These are phyloP conservation scores for Nothocercus julius DNA, from an alignment of 2,113 vertebrate species.

Conservation along the genomic window DNA sequence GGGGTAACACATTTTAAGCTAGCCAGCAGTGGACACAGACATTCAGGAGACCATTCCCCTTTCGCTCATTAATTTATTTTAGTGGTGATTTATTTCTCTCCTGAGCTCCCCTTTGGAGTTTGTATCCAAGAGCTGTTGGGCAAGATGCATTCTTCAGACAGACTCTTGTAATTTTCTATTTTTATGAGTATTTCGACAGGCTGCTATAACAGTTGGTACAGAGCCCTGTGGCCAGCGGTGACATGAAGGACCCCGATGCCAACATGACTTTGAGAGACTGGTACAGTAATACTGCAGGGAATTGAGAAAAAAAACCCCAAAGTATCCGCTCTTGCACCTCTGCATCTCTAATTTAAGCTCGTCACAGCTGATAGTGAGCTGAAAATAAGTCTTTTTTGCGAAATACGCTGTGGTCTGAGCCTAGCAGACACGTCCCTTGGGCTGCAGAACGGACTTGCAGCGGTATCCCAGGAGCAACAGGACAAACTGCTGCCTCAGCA, in stretches of 20 bases:
- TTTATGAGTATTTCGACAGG: constrained; percentile 59
- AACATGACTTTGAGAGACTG: not conserved
- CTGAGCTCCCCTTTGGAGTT: not conserved
- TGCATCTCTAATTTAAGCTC: not conserved
- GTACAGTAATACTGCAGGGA: not conserved
- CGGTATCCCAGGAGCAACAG: not conserved
- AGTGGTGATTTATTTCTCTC: not conserved
- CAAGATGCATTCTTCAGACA: constrained; percentile 14
- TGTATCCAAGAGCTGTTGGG: not conserved
- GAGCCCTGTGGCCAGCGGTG: not conserved
- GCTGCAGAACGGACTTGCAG: not conserved
- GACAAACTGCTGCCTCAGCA: not conserved
- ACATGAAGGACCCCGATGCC: not conserved
- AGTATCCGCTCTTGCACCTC: not conserved
- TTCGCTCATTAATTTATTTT: not conserved
- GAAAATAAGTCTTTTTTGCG: not conserved
- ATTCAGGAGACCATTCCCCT: not conserved
- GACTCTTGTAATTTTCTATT: constrained; percentile 57
- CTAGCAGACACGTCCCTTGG: not conserved
- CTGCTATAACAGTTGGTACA: not conserved
- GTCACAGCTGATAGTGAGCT: not conserved
- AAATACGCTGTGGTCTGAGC: not conserved
- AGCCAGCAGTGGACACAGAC: not conserved
- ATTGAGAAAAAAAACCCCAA: not conserved
- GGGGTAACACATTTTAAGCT: not conserved